These are phyloP conservation scores for Cordilura impudica DNA, from an alignment of 2,888 invertebrate species.

Conservation along the genomic window DNA sequence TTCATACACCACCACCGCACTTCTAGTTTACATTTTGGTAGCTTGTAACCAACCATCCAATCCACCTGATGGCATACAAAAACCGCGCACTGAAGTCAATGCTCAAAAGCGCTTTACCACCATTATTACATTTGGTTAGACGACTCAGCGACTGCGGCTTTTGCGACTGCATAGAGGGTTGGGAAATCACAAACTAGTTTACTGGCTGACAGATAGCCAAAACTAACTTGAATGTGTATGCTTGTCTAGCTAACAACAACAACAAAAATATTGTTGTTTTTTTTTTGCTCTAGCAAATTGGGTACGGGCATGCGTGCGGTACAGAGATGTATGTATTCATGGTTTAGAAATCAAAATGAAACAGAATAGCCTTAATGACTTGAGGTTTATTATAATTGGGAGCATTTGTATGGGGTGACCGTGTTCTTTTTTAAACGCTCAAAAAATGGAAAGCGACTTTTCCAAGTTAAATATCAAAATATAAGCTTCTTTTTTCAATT, in stretches of 20 bases:
- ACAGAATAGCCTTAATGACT: background rate
- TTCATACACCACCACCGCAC: constrained; percentile 16
- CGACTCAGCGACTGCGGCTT: constrained; percentile 17
- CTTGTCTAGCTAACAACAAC: constrained; percentile 19
- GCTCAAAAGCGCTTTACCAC: constrained; percentile 40
- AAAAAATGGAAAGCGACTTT: too few relatives aligned
- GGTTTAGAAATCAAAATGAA: background rate
- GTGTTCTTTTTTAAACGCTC: too few relatives aligned
- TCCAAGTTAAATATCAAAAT: too few relatives aligned
- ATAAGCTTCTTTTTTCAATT: too few relatives aligned
- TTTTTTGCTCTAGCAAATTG: constrained; percentile 3
- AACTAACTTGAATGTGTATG: constrained; percentile 24
- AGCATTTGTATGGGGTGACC: background rate
- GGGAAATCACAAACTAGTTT: constrained; percentile 61
- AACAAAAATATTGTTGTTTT: constrained; percentile 1
- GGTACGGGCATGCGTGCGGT: constrained; percentile 25
- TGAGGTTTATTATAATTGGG: background rate
- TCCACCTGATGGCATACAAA: constrained; percentile 58
- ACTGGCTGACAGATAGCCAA: constrained; percentile 38
- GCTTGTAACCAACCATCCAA: constrained; percentile 2
- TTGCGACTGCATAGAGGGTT: constrained; percentile 34
- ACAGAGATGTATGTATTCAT: background rate
- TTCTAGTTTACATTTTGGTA: constrained; percentile 23
- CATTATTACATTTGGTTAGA: constrained; percentile 28
- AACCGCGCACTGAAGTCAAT: constrained; percentile 35